Conservation (phyloP, 1,140 invertebrate genomes). For the Centruroides vittatus region DNA sequence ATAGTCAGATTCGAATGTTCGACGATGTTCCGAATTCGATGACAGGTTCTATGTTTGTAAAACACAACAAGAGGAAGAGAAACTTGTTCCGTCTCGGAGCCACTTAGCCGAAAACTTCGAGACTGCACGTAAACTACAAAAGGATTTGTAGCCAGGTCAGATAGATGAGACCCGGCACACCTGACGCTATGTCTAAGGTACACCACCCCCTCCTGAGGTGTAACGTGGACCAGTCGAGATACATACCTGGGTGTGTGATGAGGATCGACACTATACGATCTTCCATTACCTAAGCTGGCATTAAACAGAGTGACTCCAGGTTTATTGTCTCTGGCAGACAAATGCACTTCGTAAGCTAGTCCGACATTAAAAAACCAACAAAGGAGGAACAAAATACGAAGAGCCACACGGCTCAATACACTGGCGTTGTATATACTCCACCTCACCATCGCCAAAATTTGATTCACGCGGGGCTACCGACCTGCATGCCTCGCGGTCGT, state of each 20-base stretch:
- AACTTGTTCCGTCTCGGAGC: constrained; percentile 49
- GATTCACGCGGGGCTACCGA: too few species aligned
- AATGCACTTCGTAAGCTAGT: constrained; percentile 4
- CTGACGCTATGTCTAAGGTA: constrained; percentile 50
- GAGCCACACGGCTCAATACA: too few species aligned
- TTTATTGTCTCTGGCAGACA: constrained; percentile 8
- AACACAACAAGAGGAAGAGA: constrained; percentile 60
- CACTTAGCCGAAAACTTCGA: constrained; percentile 28
- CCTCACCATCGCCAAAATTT: too few species aligned
- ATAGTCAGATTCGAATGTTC: too few species aligned
- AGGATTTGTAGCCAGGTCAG: constrained; percentile 45
- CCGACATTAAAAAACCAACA: too few species aligned
- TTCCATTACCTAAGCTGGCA: constrained; percentile 18
- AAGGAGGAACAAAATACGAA: too few species aligned
- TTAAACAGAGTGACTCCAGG: constrained; percentile 21
- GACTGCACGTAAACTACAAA: constrained; percentile 76
- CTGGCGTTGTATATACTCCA: too few species aligned
- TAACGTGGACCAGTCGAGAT: constrained; percentile 54
- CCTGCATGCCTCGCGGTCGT: too few species aligned
- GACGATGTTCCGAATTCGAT: background rate
- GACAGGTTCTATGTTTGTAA: constrained; percentile 54
- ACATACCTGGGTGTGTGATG: constrained; percentile 67
- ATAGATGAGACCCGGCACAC: constrained; percentile 57
- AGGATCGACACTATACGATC: constrained; percentile 50
- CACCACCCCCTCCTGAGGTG: constrained; percentile 55